Evolutionary conservation across 1,140 invertebrate genomes (phyloP).

Genomic region (Maniola jurtina): DNA sequence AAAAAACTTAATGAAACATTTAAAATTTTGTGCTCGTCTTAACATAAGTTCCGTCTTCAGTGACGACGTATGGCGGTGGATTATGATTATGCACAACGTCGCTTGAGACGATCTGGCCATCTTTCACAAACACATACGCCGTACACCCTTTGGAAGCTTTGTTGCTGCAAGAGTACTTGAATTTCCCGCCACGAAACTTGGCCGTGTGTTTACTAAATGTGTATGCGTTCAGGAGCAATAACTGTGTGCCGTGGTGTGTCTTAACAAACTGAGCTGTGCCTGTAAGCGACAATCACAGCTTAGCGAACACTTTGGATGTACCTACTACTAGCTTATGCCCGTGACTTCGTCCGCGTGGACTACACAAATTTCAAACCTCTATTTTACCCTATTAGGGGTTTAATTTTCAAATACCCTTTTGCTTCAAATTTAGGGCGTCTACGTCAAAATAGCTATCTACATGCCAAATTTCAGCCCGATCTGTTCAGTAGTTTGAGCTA

Average conservation of each 20-base stretch:
- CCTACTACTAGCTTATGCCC: too few species aligned
- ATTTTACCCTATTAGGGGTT: too few species aligned
- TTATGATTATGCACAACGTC: conserved; percentile 10
- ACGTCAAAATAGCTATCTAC: too few species aligned
- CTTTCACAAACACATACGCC: conserved; percentile 13
- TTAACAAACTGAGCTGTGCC: conserved; percentile 20
- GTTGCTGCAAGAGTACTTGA: conserved; percentile 16
- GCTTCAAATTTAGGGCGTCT: too few species aligned
- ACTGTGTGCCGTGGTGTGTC: conserved; percentile 1
- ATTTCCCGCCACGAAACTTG: conserved; percentile 1
- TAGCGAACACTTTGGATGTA: too few species aligned
- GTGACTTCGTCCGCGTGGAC: too few species aligned
- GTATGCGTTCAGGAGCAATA: conserved; percentile 18
- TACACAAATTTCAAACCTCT: too few species aligned
- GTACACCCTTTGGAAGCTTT: conserved; percentile 14
- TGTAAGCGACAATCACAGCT: background rate
- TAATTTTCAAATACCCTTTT: too few species aligned
- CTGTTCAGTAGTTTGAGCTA: too few species aligned
- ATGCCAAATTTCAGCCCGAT: too few species aligned
- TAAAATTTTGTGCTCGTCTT: conserved; percentile 13
- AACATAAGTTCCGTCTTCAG: conserved; percentile 20
- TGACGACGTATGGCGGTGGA: conserved; percentile 21
- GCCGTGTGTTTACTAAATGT: conserved; percentile 15
- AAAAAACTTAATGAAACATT: background rate
- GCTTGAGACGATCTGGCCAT: background rate